Conservation (phyloP, 92 coral and sea anemone species). For the Epizoanthus scotinus region DNA sequence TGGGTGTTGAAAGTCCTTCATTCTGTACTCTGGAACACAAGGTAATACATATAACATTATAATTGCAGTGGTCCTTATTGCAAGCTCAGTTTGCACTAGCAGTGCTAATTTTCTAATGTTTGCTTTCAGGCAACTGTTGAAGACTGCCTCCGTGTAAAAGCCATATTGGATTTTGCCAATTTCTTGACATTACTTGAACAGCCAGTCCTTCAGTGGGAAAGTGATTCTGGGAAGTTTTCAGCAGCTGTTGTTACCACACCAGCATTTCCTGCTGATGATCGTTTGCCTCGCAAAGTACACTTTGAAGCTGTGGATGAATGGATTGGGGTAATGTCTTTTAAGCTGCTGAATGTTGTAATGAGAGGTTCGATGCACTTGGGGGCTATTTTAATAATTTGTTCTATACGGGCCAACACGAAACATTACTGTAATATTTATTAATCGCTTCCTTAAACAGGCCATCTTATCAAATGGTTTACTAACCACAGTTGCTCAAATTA, state of each 20-base stretch:
- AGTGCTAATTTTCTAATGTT: neutral
- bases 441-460: too few relatives aligned
- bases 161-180: slow-evolving; percentile 69
- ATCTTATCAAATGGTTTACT: too few relatives aligned
- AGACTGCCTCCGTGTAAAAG: slow-evolving; percentile 66
- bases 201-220: slow-evolving; percentile 66
- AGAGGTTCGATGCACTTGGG: too few relatives aligned
- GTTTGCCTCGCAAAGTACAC: slow-evolving; percentile 50
- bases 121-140: slow-evolving; percentile 60
- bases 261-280: slow-evolving; percentile 54
- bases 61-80: neutral
- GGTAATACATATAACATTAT: neutral
- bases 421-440: too few relatives aligned
- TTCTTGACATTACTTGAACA: slow-evolving; percentile 65
- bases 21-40: neutral
- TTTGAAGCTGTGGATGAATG: slow-evolving; percentile 64
- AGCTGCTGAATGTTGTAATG: neutral
- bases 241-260: slow-evolving; percentile 65
- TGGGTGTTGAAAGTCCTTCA: neutral
- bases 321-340: slow-evolving; percentile 50
- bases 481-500: too few relatives aligned
- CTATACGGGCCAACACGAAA: too few relatives aligned
- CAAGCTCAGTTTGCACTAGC: neutral
- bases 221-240: slow-evolving; percentile 64
- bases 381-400: too few relatives aligned